Evolutionary conservation across 2,888 invertebrate genomes (phyloP), one percentile per base, ranked within the genome.

Genomic region (Lasioglossum oenotherae): DNA sequence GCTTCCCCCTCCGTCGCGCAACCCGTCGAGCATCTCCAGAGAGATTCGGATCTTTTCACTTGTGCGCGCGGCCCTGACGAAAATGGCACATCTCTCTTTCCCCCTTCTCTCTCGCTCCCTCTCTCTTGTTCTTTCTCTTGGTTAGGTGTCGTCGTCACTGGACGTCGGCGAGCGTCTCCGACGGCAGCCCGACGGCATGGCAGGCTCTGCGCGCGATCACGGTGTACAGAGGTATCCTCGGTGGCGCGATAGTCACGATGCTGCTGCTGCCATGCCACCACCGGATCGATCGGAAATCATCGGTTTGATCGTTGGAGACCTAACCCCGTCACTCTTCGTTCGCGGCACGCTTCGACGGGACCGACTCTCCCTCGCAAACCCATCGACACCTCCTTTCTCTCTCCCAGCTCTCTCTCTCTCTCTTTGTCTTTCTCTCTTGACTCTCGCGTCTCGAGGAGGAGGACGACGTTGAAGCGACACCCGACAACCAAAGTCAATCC

Each of bases 271-370:
- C 60, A 69, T 38, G 23, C 67, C 67, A 69, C 67, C 67, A 69
- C 41, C 31, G 23, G 49, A 81, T 87, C 87, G 87, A 87, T 81
- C 78, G 81, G 71, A 77, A 84, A 84, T 87, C 87, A 87, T 87
- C 72, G 79, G 60, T 64, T 57, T 64, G 84, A 64, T 60, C 74
- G 78, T 74, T 46, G 67, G 23, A 38, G 67, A 23, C 67, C 74
- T 41, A 71, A 27, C 27, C 73, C 46, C 53, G n/a, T 64, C 64
- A 41, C 19, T 41, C 53, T 46, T 64, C 41, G 74, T 19, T 69
- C 67, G 35, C 74, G 49, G 35, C 73, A 69, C 85, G 67, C 57
- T 71, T 75, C 86, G 64, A 82, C 80, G 27, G 78, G 81, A 53
- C 78, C 72, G 44, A 74, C 82, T 87, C 46, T 76, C 78, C 69